Conservation (phyloP, 2,113 vertebrate species). For the Nematolebias whitei region DNA sequence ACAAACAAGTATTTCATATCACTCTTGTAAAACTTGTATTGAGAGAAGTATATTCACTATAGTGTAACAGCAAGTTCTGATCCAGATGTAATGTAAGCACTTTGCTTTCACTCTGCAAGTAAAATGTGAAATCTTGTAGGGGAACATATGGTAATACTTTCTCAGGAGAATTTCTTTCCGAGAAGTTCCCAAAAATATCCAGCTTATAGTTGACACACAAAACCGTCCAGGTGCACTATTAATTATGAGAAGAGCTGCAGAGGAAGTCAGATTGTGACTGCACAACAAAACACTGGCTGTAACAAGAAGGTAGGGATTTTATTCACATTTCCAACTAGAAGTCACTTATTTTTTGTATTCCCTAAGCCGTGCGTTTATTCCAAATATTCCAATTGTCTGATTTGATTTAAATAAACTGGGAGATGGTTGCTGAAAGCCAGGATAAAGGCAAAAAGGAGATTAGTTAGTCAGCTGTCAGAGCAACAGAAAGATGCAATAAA, state of each 20-base stretch:
- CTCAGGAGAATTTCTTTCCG: not conserved
- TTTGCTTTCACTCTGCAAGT: conserved; percentile 1
- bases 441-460: not conserved
- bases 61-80: no score
- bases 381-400: not conserved
- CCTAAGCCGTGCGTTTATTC: not conserved
- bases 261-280: not conserved
- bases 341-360: not conserved
- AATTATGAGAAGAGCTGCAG: not conserved
- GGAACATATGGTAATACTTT: not conserved
- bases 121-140: no score
- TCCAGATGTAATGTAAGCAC: not conserved
- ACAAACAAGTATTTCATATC: no score
- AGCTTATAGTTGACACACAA: conserved; percentile 3
- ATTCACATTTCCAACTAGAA: not conserved
- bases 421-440: not conserved
- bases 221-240: not conserved
- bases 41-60: no score
- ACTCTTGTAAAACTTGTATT: no score
- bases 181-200: not conserved
- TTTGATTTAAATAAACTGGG: not conserved
- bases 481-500: not conserved
- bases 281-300: not conserved
- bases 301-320: not conserved
- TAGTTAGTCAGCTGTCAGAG: not conserved